Evolutionary conservation across 2,888 invertebrate genomes (phyloP).

Genomic region (Aphrophora alni): DNA sequence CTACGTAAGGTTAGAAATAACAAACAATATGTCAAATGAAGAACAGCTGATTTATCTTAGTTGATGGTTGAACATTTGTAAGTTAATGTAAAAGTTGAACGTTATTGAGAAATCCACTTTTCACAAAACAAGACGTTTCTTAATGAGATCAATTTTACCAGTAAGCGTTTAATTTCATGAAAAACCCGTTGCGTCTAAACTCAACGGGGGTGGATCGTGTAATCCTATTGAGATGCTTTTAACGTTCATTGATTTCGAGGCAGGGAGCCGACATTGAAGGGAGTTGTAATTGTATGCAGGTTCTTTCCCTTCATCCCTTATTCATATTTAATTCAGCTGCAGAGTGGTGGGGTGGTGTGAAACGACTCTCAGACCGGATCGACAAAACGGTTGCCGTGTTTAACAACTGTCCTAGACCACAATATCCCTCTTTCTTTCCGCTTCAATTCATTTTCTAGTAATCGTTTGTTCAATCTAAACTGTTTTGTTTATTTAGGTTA

Average conservation of each 20-base stretch:
- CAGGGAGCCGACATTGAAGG: not conserved
- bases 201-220: not conserved
- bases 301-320: not conserved
- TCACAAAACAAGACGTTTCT: too few species aligned
- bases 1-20: too few species aligned
- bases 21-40: too few species aligned
- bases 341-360: not conserved
- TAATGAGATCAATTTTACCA: too few species aligned
- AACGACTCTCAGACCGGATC: not conserved
- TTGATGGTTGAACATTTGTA: too few species aligned
- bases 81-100: too few species aligned
- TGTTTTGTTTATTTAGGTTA: not conserved
- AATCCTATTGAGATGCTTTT: not conserved
- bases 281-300: not conserved
- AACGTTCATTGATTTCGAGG: not conserved
- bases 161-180: not conserved
- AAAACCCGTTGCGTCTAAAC: not conserved
- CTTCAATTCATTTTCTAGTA: not conserved
- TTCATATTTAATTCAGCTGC: conserved; percentile 1
- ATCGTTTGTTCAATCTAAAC: not conserved
- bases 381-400: not conserved
- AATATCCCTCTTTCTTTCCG: not conserved
- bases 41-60: too few species aligned
- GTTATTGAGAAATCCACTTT: too few species aligned
- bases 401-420: not conserved